These are phyloP conservation scores for Callosobruchus maculatus DNA, from an alignment of 2,888 invertebrate species.

Conservation along the genomic window DNA sequence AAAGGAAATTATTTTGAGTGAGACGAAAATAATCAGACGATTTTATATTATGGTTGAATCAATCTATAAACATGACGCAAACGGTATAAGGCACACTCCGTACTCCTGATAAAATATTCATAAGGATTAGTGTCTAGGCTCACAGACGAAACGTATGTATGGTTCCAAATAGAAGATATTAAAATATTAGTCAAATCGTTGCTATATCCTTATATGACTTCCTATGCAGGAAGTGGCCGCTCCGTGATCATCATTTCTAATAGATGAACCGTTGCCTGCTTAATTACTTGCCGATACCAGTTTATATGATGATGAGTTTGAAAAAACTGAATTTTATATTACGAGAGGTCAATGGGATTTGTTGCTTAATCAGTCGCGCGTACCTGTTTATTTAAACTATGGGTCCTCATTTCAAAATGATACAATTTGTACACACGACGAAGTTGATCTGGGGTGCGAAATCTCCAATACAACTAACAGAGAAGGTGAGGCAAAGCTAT, in stretches of 20 bases:
- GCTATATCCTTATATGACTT: conserved; percentile 16
- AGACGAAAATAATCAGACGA: too few relatives aligned
- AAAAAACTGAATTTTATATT: conserved; percentile 15
- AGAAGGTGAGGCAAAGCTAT: too few relatives aligned
- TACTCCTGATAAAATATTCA: not conserved
- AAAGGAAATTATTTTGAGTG: too few relatives aligned
- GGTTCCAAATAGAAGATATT: not conserved
- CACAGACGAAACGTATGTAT: not conserved
- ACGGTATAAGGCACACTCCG: not conserved
- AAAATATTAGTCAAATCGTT: not conserved
- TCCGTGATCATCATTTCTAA: conserved; percentile 20
- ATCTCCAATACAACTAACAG: too few relatives aligned
- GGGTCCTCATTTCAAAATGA: too few relatives aligned
- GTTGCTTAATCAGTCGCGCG: too few relatives aligned
- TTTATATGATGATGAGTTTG: conserved; percentile 2
- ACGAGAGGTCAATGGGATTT: not conserved
- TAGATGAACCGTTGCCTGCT: conserved; percentile 15
- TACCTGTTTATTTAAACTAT: too few relatives aligned
- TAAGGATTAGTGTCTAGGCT: not conserved
- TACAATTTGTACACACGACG: too few relatives aligned
- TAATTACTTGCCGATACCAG: conserved; percentile 7
- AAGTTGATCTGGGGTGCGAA: too few relatives aligned
- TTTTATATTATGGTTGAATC: too few relatives aligned
- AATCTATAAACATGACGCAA: not conserved
- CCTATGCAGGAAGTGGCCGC: conserved; percentile 15